These are phyloP conservation scores for Rhogogaster chlorosoma DNA, from an alignment of 2,888 invertebrate species.

Conservation along the genomic window DNA sequence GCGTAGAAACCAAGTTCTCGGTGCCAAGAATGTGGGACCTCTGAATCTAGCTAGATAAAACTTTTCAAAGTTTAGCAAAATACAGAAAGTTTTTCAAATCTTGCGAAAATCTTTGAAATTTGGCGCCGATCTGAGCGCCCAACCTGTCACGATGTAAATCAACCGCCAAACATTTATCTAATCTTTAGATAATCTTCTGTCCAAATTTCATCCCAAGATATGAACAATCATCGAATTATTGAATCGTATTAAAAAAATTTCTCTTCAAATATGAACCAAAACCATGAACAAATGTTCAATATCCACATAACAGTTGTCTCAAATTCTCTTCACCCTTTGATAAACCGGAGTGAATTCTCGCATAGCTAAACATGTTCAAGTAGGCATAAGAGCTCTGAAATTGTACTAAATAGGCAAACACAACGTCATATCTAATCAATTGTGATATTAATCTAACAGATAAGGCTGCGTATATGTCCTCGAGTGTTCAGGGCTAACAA, in stretches of 20 bases:
- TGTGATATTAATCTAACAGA: conserved; percentile 64
- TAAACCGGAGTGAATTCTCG: background rate
- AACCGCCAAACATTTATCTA: background rate
- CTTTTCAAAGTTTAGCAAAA: conserved; percentile 23
- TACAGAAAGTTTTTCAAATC: conserved; percentile 26
- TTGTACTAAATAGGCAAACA: conserved; percentile 37
- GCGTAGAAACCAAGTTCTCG: conserved; percentile 55
- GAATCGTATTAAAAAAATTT: background rate
- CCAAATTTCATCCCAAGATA: background rate
- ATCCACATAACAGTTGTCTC: background rate
- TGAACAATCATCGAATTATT: background rate
- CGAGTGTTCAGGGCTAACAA: background rate
- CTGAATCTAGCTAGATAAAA: conserved; percentile 57
- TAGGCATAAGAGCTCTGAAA: background rate
- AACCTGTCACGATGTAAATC: background rate
- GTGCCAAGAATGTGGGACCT: conserved; percentile 70
- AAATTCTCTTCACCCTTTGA: background rate
- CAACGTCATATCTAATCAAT: conserved; percentile 66
- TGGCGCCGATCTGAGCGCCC: background rate
- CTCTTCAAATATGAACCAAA: background rate
- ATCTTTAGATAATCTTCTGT: background rate
- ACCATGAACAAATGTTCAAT: background rate
- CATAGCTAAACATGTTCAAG: background rate
- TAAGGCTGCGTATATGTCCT: conserved; percentile 52
- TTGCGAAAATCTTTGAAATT: background rate